Percentiles rank a stretch among this genome's conserved stretches.
Evolutionary conservation across 1,140 invertebrate species (phyloP).

Genomic region (Tigriopus japonicus): DNA sequence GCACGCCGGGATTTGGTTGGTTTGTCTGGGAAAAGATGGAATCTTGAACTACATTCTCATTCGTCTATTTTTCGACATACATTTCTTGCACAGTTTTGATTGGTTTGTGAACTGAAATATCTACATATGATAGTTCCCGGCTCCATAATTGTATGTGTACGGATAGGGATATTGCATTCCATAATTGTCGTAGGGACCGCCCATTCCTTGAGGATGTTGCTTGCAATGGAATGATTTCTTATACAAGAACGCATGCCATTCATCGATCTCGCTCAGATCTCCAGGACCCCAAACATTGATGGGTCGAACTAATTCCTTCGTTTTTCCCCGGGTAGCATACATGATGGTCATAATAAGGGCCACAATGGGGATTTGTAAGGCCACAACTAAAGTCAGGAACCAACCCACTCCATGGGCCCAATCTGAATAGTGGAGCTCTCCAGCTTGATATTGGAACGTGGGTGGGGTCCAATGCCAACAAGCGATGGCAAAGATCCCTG

Average conservation of each 20-base stretch:
- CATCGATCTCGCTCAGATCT: conserved; percentile 5
- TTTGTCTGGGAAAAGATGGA: no score
- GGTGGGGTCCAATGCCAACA: conserved; percentile 9
- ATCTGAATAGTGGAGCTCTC: conserved; percentile 8
- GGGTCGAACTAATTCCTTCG: conserved; percentile 10
- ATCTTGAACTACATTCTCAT: no score
- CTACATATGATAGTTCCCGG: no score
- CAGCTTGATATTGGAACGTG: neutral
- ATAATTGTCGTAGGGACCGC: neutral
- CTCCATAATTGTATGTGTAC: no score
- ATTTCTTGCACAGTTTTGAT: no score
- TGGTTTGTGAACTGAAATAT: no score
- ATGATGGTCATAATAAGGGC: neutral
- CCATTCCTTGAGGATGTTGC: neutral
- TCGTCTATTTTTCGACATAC: no score
- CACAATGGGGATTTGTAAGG: neutral
- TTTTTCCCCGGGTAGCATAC: conserved; percentile 13
- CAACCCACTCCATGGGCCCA: neutral
- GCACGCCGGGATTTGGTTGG: no score
- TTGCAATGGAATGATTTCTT: neutral
- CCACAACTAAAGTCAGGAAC: conserved; percentile 12
- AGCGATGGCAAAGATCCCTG: conserved; percentile 9
- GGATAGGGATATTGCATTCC: neutral
- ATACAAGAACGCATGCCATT: neutral
- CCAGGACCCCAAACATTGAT: conserved; percentile 16